Evolutionary conservation across 2,113 vertebrate genomes (phyloP), one percentile per base, ranked within the genome.

Genomic region (Onychostoma macrolepis): DNA sequence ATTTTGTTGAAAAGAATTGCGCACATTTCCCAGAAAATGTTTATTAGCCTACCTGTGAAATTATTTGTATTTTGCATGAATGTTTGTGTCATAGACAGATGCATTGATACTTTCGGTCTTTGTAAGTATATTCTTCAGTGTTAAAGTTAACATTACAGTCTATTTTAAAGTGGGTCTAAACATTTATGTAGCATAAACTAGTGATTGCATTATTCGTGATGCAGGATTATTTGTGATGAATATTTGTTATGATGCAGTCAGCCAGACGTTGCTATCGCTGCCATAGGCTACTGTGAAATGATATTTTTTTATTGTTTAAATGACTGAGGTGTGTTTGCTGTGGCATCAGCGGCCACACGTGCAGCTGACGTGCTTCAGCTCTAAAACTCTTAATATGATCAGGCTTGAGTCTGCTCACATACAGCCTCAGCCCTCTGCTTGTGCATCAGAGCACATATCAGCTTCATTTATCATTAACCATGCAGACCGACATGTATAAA

Each of bases 311-410:
- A 10, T 24, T 58, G 7, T 58, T 24, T 58, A 24, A 24, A 43
- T 41, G 63, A 41, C 21, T 19, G 69, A 26, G 17, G n/a, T 30
- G 81, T 13, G 38, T 82, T 61, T 82, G 13, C 12, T 28, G 69
- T 58, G 33, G 7, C 33, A 63, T 61, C 36, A 58, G 50, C 4
- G 9, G 77, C 10, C 30, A 13, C 28, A 21, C 17, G 50, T 61
- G 71, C 36, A 21, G 36, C 43, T 61, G 17, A 67, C 36, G 45
- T 24, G 53, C 72, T 45, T 24, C 17, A 33, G 21, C n/a, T 30
- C 83, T 36, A 63, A 85, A 58, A 75, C 36, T 63, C n/a, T 76
- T 65, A 65, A 85, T n/a, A 77, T 78, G 74, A 85, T 85, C 84
- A 78, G 72, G 5, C 58, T n/a, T 65, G 33, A 26, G 33, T 65